These are phyloP conservation scores for Toxotes lorentzi DNA, from an alignment of 2,797 vertebrate genomes.

Conservation along the genomic window DNA sequence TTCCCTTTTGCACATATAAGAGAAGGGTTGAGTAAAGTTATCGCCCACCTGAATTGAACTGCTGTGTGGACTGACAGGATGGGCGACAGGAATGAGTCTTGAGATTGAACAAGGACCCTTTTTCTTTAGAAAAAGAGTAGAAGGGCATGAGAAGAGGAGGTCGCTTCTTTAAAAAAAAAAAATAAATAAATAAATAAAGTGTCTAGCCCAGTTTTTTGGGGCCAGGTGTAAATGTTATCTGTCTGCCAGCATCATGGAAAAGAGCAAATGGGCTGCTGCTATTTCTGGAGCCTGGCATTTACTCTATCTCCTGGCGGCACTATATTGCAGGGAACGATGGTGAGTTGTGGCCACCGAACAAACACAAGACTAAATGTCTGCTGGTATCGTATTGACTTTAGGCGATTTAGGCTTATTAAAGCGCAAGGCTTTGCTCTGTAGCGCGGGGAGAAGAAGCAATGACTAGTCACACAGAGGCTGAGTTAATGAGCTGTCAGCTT, in stretches of 20 bases:
- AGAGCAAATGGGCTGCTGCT: slow-evolving; percentile 72
- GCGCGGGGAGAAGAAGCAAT: slow-evolving; percentile 15
- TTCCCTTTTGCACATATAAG: background rate
- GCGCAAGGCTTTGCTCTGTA: slow-evolving; percentile 29
- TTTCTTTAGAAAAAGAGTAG: slow-evolving; percentile 5
- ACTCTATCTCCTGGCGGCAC: slow-evolving; percentile 55
- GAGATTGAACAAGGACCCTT: background rate
- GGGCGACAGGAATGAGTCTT: background rate
- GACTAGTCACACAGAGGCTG: slow-evolving; percentile 53
- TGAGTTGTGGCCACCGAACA: slow-evolving; percentile 56
- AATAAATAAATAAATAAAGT: too few relatives aligned
- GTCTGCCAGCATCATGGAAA: slow-evolving; percentile 76
- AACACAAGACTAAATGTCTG: slow-evolving; percentile 57
- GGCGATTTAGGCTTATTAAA: slow-evolving; percentile 69
- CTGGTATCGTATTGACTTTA: slow-evolving; percentile 65
- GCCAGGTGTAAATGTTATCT: slow-evolving; percentile 80
- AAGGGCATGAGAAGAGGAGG: slow-evolving; percentile 15
- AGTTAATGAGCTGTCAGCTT: slow-evolving; percentile 63
- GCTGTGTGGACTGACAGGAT: slow-evolving; percentile 5
- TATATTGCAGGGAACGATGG: slow-evolving; percentile 53
- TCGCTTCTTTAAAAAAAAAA: background rate
- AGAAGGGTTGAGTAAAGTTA: background rate
- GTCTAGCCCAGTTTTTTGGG: slow-evolving; percentile 45
- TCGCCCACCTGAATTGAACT: background rate
- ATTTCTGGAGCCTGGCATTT: slow-evolving; percentile 81